Evolutionary conservation across 2,888 invertebrate genomes (phyloP), one percentile per base, ranked within the genome.

Genomic region (Zygaena filipendulae): DNA sequence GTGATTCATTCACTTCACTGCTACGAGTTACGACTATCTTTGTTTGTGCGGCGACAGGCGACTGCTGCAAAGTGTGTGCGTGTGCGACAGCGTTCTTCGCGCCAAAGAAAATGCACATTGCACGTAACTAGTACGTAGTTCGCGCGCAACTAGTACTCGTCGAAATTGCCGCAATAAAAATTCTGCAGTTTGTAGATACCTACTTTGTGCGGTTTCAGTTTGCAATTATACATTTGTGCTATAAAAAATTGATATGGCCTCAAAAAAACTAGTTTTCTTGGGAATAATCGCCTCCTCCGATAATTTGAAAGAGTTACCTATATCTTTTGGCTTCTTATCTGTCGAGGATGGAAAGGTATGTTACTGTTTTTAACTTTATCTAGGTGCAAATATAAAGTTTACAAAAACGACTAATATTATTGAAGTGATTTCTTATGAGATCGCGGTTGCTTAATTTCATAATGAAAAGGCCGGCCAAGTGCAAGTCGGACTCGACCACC

Each of bases 331-430:
- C 14, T 86, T 75, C 46, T 43, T 89, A 23, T 71, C 72, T 16
- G 77, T 87, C 4, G 60, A 81, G 42, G 49, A 77, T 51, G 85
- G 86, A 45, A 84, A 82, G 74, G 87, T 87, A 64, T 59, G 40
- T 40, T 44, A 21, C 7, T 34, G 10, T 32, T 32, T 24, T 32
- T 13, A 23, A 24, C 21, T 21, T 10, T 19, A 25, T 29, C n/a
- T 11, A 12, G 5, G n/a, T n/a, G n/a, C n/a, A n/a, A n/a, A n/a
- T n/a, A n/a, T n/a, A n/a, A n/a, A n/a, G n/a, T n/a, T n/a, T n/a
- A n/a, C n/a, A n/a, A n/a, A n/a, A n/a, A n/a, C n/a, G n/a, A n/a
- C n/a, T n/a, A n/a, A n/a, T n/a, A n/a, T n/a, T n/a, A n/a, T n/a
- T n/a, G n/a, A n/a, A n/a, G n/a, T n/a, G n/a, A n/a, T n/a, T n/a